Percentiles rank a stretch among this genome's conserved stretches.
These are phyloP conservation scores for Antechinus flavipes DNA, from an alignment of 2,113 vertebrate genomes.

Conservation along the genomic window DNA sequence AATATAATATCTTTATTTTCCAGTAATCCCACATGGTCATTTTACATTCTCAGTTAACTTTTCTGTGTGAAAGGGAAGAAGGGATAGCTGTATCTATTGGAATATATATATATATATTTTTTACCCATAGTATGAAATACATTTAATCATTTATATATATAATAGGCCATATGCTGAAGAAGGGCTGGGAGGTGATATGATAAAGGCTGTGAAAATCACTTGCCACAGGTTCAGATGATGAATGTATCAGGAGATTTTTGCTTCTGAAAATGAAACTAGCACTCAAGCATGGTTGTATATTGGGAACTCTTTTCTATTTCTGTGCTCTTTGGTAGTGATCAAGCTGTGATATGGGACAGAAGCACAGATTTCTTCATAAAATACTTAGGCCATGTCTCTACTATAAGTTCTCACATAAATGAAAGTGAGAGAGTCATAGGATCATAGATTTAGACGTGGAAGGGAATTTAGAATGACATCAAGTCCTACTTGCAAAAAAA, in stretches of 20 bases:
- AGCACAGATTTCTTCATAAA: constrained; percentile 58
- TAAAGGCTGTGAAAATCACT: constrained; percentile 69
- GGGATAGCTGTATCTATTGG: constrained; percentile 59
- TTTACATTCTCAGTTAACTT: constrained; percentile 64
- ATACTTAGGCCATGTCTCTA: constrained; percentile 56
- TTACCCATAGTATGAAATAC: constrained; percentile 70
- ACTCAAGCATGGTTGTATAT: constrained; percentile 32
- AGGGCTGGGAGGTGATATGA: constrained; percentile 58
- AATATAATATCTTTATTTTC: constrained; percentile 41
- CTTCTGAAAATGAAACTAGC: constrained; percentile 44
- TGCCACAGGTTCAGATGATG: constrained; percentile 59
- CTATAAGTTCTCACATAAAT: constrained; percentile 52
- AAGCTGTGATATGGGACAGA: constrained; percentile 33
- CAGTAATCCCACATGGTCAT: constrained; percentile 19
- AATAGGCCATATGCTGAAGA: constrained; percentile 66
- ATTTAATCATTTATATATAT: constrained; percentile 73
- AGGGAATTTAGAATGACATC: background rate
- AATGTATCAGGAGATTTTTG: constrained; percentile 55
- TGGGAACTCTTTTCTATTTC: background rate
- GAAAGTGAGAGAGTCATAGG: constrained; percentile 37
- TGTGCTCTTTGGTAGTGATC: background rate
- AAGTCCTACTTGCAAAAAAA: background rate
- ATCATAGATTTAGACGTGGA: background rate
- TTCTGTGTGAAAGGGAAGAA: constrained; percentile 49
- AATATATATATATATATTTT: constrained; percentile 48